These are phyloP conservation scores for Schrankia costaestrigalis DNA, from an alignment of 2,888 invertebrate species.

Conservation along the genomic window DNA sequence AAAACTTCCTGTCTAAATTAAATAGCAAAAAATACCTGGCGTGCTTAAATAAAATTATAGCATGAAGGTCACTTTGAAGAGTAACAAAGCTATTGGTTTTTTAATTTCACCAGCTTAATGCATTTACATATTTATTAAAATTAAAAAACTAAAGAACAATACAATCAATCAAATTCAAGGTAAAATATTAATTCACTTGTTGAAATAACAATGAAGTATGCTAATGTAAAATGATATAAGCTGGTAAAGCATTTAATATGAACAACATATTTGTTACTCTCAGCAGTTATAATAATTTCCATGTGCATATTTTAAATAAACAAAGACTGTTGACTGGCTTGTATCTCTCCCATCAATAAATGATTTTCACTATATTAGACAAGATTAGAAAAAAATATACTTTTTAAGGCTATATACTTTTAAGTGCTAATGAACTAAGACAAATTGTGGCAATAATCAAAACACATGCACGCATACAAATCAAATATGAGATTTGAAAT, in stretches of 20 bases:
- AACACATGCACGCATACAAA: slow-evolving; percentile 13
- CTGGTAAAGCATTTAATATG: too few relatives aligned
- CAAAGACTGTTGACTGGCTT: too few relatives aligned
- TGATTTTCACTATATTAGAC: too few relatives aligned
- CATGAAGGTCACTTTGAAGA: slow-evolving; percentile 17
- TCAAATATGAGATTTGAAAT: slow-evolving; percentile 45
- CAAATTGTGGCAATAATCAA: too few relatives aligned
- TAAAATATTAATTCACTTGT: not conserved
- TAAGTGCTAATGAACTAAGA: too few relatives aligned
- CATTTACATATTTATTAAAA: slow-evolving; percentile 20
- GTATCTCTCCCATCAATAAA: too few relatives aligned
- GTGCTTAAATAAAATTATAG: slow-evolving; percentile 17
- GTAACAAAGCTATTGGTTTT: slow-evolving; percentile 13
- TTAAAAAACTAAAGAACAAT: slow-evolving; percentile 21
- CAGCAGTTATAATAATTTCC: too few relatives aligned
- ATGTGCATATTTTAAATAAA: too few relatives aligned
- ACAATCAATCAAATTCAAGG: slow-evolving; percentile 11
- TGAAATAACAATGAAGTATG: slow-evolving; percentile 5
- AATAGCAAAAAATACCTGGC: slow-evolving; percentile 31
- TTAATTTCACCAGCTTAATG: slow-evolving; percentile 27
- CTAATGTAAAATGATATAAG: too few relatives aligned
- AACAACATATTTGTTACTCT: too few relatives aligned
- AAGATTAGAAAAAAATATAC: too few relatives aligned
- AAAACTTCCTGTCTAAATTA: slow-evolving; percentile 39
- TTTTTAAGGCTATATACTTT: too few relatives aligned